Base-by-base conservation (phyloP, 2,888 invertebrate genomes). In the Microdon myrmicae region DNA sequence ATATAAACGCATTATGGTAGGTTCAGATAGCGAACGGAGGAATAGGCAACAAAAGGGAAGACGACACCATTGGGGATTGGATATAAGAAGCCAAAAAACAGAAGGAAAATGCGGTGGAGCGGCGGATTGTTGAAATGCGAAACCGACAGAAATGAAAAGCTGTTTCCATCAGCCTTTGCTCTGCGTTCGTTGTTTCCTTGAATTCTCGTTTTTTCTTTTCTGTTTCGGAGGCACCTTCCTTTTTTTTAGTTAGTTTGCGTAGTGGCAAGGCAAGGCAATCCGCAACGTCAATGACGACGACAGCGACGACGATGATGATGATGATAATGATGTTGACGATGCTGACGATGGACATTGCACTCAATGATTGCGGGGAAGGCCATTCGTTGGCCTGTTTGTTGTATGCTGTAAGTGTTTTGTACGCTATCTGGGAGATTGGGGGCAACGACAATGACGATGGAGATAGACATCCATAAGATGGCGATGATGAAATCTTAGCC, bases 81-180 rank as follows among this genome's bases (percentile, higher is more conserved):
- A n/a, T n/a, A n/a, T n/a, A 7, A 19, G 34, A 26, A 10, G 20
- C 28, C 41, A 14, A 10, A 3, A 19, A 14, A 14, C 16, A 26
- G 28, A 10, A 16, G 10, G 35, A 14, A 34, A 31, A 16, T 20
- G 19, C 22, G 13, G 32, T 12, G 6, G 19, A n/a, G 19, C 32
- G 13, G 22, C 34, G 16, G 22, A 41, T 35, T 31, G 19, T 31
- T 25, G 29, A 44, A 54, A 54, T 45, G 38, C 20, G 45, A 45
- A 45, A 39, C 54, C 54, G 38, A 54, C 44, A 37, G 53, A 54
- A 54, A 54, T 54, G 54, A 54, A 54, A 54, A 54, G 54, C 54
- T 45, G 39, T 31, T 54, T 43, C n/a, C 48, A 25, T 16, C 31
- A 37, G 26, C 45, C 25, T 45, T 31, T 32, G 45, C 29, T 17